A percentile compares a stretch with the other conserved stretches of the same genome.
Conservation (phyloP, 2,113 vertebrate genomes). For the Solea senegalensis region DNA sequence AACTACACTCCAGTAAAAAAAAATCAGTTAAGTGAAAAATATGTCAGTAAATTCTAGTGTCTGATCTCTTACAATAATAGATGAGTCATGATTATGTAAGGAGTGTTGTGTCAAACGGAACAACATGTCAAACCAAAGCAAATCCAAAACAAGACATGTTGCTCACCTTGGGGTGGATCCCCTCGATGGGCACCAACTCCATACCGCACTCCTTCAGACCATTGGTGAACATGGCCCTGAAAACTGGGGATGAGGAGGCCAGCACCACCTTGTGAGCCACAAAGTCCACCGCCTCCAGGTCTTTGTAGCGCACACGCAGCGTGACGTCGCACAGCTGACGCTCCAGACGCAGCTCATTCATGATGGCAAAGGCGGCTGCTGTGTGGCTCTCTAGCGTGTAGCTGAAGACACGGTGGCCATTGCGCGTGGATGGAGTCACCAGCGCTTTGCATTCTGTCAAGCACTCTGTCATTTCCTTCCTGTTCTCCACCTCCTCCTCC, state of each 20-base stretch:
- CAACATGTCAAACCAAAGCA: background rate
- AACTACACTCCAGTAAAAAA: too few species aligned
- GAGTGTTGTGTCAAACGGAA: background rate
- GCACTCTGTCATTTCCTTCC: conserved; percentile 76
- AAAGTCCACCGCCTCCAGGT: conserved; percentile 84
- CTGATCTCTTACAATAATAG: too few species aligned
- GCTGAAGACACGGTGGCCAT: conserved; percentile 89
- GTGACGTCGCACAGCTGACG: conserved; percentile 93
- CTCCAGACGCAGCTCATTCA: conserved; percentile 91
- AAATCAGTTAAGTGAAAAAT: too few species aligned
- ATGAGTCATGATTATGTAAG: too few species aligned
- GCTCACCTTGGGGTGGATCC: conserved; percentile 87
- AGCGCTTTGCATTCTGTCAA: conserved; percentile 90
- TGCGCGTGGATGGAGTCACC: conserved; percentile 91
- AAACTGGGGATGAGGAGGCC: conserved; percentile 92
- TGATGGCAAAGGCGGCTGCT: conserved; percentile 88
- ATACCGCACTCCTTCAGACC: conserved; percentile 90
- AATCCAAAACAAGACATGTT: background rate
- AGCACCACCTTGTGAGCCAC: conserved; percentile 93
- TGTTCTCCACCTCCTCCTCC: conserved; percentile 55
- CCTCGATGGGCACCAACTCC: conserved; percentile 93
- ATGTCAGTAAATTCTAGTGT: too few species aligned
- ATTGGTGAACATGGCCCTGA: conserved; percentile 95
- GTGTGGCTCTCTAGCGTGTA: conserved; percentile 94
- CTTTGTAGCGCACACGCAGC: conserved; percentile 86